phyloP scores from a whole-genome alignment of 1,140 invertebrate species.

The Pseudobourletiella spinata region DNA sequence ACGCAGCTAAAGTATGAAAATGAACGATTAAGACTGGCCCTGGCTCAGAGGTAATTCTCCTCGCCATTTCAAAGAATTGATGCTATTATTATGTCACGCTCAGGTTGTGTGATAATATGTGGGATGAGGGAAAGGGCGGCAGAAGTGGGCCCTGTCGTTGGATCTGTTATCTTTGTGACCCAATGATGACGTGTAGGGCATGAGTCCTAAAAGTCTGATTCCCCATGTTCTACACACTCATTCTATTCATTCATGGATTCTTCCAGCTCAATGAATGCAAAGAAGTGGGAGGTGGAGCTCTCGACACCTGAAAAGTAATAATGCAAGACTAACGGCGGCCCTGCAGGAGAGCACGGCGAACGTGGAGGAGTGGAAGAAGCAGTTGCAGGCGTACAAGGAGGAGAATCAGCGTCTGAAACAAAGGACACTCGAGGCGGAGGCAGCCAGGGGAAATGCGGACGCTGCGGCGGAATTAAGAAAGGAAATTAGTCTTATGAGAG shows the following conservation, averaged over 20 bases:
- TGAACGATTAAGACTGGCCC: slow-evolving; percentile 84
- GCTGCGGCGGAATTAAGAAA: slow-evolving; percentile 46
- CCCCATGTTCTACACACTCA: too few relatives aligned
- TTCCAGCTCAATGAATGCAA: slow-evolving; percentile 85
- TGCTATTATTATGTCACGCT: too few relatives aligned
- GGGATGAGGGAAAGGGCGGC: too few relatives aligned
- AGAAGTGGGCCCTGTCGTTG: too few relatives aligned
- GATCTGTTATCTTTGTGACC: too few relatives aligned
- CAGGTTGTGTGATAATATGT: too few relatives aligned
- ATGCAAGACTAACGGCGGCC: slow-evolving; percentile 84
- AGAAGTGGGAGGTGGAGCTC: slow-evolving; percentile 97
- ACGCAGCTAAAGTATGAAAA: slow-evolving; percentile 95
- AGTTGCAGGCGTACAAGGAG: slow-evolving; percentile 89
- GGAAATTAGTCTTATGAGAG: slow-evolving; percentile 55
- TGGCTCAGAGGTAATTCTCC: slow-evolving; percentile 74
- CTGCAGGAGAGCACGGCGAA: slow-evolving; percentile 95
- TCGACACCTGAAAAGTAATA: slow-evolving; percentile 93
- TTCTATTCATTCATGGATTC: too few relatives aligned
- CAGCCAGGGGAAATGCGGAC: slow-evolving; percentile 52
- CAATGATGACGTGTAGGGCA: too few relatives aligned
- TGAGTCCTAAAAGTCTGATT: too few relatives aligned
- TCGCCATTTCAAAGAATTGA: slow-evolving; percentile 1
- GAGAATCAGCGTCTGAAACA: slow-evolving; percentile 84
- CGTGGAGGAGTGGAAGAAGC: slow-evolving; percentile 96
- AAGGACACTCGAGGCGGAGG: slow-evolving; percentile 61